phyloP scores from a whole-genome alignment of 2,888 invertebrate genomes.

The Neoaliturus tenellus region DNA sequence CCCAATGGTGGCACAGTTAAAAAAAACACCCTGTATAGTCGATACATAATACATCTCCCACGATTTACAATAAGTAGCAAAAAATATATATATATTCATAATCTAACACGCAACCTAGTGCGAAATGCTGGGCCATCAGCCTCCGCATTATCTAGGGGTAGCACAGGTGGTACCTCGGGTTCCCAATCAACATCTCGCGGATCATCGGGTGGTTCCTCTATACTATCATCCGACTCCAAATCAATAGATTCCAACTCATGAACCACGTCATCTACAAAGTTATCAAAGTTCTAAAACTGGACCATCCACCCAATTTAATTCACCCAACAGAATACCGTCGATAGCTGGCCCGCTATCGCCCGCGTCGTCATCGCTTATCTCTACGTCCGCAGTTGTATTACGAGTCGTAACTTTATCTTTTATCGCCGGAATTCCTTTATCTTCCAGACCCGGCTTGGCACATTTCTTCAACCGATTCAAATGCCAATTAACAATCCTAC shows the following conservation, averaged over 20 bases:
- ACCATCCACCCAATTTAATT: conserved; percentile 14
- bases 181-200: conserved; percentile 14
- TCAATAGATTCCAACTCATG: conserved; percentile 1
- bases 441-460: not conserved
- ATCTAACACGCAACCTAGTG: not conserved
- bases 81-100: no score
- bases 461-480: conserved; percentile 19
- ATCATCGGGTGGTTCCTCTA: not conserved
- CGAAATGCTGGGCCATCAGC: not conserved
- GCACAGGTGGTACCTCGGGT: not conserved
- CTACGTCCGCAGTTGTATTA: not conserved
- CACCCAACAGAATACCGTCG: not conserved
- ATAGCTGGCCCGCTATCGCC: not conserved
- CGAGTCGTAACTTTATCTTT: not conserved
- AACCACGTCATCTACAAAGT: conserved; percentile 4
- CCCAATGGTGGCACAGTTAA: no score
- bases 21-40: no score
- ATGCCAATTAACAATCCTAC: not conserved
- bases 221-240: not conserved
- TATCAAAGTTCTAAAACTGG: not conserved
- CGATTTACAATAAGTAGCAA: no score
- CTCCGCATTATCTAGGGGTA: not conserved
- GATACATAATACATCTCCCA: no score
- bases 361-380: not conserved
- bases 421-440: not conserved